These are phyloP conservation scores for Amphipoea oculea DNA, from an alignment of 2,888 invertebrate genomes.

Conservation along the genomic window DNA sequence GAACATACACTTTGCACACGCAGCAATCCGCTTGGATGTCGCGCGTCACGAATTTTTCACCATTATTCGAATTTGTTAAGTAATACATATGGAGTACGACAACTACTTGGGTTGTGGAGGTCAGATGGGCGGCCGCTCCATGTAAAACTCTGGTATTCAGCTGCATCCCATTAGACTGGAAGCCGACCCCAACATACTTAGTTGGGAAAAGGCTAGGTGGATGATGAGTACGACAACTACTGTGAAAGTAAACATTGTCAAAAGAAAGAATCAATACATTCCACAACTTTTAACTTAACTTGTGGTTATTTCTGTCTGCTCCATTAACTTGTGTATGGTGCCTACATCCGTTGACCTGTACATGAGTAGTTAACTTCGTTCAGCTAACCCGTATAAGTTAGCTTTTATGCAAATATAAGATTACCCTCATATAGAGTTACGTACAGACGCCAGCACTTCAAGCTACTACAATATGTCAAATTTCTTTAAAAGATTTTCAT, in stretches of 20 bases:
- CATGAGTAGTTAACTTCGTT: background rate
- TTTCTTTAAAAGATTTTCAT: no score
- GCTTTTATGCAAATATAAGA: background rate
- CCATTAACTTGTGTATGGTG: background rate
- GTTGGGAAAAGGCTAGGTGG: no score
- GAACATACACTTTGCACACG: background rate
- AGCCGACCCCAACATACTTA: no score
- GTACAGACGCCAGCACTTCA: no score
- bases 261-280: background rate
- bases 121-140: no score
- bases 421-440: background rate
- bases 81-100: background rate
- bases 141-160: no score
- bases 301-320: background rate
- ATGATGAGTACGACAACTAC: no score
- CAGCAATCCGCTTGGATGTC: background rate
- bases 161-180: no score
- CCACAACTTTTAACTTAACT: background rate
- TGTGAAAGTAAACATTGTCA: background rate
- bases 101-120: no score
- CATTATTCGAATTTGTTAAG: background rate
- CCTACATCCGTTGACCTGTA: background rate
- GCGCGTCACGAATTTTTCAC: background rate
- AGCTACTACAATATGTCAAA: no score
- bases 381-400: background rate